Evolutionary conservation across 2,113 vertebrate genomes (phyloP), one percentile per base, ranked within the genome.

Genomic region (Chloropsis cyanopogon): DNA sequence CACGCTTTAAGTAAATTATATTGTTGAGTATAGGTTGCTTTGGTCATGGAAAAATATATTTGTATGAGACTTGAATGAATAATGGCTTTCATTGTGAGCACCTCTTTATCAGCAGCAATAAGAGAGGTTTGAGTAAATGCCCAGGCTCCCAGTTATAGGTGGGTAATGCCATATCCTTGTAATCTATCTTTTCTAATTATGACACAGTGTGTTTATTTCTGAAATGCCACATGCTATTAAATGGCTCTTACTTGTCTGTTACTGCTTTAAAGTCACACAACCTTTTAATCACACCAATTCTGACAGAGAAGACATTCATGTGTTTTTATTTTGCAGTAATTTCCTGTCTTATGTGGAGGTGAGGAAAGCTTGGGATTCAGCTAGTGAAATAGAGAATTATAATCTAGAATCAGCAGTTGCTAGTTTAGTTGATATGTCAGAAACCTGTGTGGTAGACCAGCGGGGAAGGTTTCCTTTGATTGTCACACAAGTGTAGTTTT

Each of bases 41-140:
- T 78, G 64, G 35, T 94, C 82, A 93, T 90, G 92, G 92, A 92
- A 96, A 96, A 93, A 57, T 89, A 31, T 18, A 37, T 72, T 33
- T 59, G 8, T 61, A 20, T 70, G 73, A 79, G 24, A 77, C n/a
- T 41, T 76, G 70, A 79, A 92, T 89, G n/a, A 87, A 68, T 92
- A 70, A 86, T 21, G 3, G 4, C 59, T 84, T 84, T 93, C 3
- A 1, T 69, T 93, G 61, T 76, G n/a, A 87, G 23, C 22, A 50
- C 24, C 47, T 76, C 53, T 92, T 72, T 80, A 72, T 72, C 70
- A 85, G 9, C 47, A 54, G 20, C 47, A 54, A 13, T 37, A 70
- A 31, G 26, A 86, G 64, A 83, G 54, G 31, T 68, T 42, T 86
- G 42, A 82, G 33, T 86, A 22, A 94, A 59, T 59, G 88, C 39